Percentiles rank a stretch among this genome's conserved stretches.
Evolutionary conservation across 2,797 vertebrate species (phyloP).

Genomic region (Pachyuromys duprasi): DNA sequence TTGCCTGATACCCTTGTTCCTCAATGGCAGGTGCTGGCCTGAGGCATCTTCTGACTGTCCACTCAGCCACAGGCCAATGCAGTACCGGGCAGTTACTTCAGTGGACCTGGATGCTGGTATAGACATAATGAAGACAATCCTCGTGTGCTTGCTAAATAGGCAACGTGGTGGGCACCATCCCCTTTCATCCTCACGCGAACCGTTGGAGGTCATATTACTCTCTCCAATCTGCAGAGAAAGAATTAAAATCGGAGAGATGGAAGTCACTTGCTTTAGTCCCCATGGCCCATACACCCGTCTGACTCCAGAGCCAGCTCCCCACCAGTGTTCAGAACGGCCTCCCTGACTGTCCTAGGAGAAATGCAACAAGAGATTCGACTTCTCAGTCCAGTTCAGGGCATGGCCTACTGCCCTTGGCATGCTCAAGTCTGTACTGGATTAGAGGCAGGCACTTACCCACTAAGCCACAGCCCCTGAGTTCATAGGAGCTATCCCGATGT

Average conservation of each 20-base stretch:
- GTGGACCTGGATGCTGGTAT: background rate
- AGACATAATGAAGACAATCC: constrained; percentile 5
- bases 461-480: no score
- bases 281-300: background rate
- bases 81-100: background rate
- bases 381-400: background rate
- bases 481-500: background rate
- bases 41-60: background rate
- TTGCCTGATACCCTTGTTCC: background rate
- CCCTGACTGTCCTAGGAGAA: background rate
- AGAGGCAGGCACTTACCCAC: background rate
- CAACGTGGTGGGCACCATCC: background rate
- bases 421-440: background rate
- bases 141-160: background rate
- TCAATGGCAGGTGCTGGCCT: no score
- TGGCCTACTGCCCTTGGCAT: background rate
- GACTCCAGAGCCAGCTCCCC: background rate
- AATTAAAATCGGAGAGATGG: background rate
- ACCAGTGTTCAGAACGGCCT: background rate
- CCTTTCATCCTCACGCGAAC: background rate
- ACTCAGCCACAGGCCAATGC: background rate
- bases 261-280: background rate
- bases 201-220: background rate
- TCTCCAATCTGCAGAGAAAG: background rate
- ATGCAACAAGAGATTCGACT: background rate